A percentile compares a stretch with the other conserved stretches of the same genome.
Conservation (phyloP, 2,888 invertebrate species). For the Euplagia quadripunctaria region DNA sequence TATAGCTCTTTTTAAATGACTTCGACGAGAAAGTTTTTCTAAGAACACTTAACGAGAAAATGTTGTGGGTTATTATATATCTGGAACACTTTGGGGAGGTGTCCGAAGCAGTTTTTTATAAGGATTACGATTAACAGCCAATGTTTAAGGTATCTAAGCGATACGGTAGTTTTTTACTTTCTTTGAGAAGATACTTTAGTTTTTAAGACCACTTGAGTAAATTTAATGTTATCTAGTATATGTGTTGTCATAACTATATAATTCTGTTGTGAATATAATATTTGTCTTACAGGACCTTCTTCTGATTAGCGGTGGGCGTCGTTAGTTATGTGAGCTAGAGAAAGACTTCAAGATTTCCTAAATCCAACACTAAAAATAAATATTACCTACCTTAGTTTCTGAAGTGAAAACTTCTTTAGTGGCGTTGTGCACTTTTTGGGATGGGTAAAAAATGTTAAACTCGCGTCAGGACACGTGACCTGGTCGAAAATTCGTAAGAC, state of each 20-base stretch:
- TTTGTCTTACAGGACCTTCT: not conserved
- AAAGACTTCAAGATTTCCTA: not conserved
- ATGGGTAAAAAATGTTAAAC: no score
- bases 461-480: no score
- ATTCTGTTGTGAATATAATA: not conserved
- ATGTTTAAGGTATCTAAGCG: conserved; percentile 8
- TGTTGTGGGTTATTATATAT: conserved; percentile 50
- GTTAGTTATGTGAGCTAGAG: not conserved
- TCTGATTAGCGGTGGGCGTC: not conserved
- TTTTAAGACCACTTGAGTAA: not conserved
- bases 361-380: not conserved
- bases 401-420: no score
- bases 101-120: conserved; percentile 11
- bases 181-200: not conserved
- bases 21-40: conserved; percentile 64
- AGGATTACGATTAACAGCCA: conserved; percentile 22
- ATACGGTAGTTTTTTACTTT: conserved; percentile 11
- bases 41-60: conserved; percentile 55
- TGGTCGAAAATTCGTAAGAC: no score
- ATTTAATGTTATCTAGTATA: conserved; percentile 17
- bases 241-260: not conserved
- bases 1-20: conserved; percentile 81
- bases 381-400: no score
- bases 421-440: no score
- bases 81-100: conserved; percentile 26